Base-by-base conservation (phyloP, 2,113 vertebrate species). In the Brevimyrus niger region DNA sequence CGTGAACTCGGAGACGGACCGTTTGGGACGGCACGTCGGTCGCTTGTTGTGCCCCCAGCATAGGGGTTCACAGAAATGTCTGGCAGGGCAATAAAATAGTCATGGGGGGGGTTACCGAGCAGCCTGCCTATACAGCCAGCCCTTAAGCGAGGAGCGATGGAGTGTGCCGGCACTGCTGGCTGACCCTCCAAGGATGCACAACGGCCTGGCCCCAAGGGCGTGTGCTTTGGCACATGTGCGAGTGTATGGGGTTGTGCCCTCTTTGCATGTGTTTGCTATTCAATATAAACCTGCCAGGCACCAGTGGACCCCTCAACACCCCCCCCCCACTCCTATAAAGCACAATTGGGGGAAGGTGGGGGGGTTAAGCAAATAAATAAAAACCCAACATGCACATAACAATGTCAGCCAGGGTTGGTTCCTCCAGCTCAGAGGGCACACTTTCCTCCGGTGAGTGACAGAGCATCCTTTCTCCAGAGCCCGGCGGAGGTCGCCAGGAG, bases 401-500 rank as follows among this genome's bases (percentile, higher is more conserved):
- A 86, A 35, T 87, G 48, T 87, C 15, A 9, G 50, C 48, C 23
- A 19, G 46, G 51, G 15, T 23, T 87, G n/a, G 31, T 87, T 31
- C 19, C 35, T 9, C 48, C 15, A 27, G 73, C 73, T 27, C 15
- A 2, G 3, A 19, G 55, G 55, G 23, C 44, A 46, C 4, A 55
- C 42, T 88, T 3, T 88, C 88, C 80, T 89, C 88, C 69, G 53
- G 69, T 21, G 21, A 82, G 48, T 15, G 23, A 65, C 58, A 69
- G 31, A n/a, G 35, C 4, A 65, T 23, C 35, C 35, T 83, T 83
- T n/a, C 73, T 89, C 27, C n/a, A 19, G 7, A 17, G 1, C 17
- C 46, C 35, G 31, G 31, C 31, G 13, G 21, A 48, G 73, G 88
- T 55, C 50, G 83, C 50, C n/a, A 38, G 76, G n/a, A 53, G 69